Conservation (phyloP, 2,113 vertebrate species). For the Hemiscyllium ocellatum region DNA sequence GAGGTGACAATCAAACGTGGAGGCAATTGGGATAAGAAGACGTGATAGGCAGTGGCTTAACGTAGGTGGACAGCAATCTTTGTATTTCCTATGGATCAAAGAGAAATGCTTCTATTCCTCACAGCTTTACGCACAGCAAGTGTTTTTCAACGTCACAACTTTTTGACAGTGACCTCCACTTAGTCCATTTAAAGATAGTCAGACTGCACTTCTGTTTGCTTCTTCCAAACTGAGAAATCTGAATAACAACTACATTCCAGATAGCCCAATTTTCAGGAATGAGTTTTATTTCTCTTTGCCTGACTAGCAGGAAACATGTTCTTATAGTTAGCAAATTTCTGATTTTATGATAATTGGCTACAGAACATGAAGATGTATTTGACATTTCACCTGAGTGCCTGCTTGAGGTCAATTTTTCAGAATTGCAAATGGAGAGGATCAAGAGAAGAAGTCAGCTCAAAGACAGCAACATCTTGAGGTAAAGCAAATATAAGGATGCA, state of each 20-base stretch:
- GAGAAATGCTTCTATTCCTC: neutral
- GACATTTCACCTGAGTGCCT: neutral
- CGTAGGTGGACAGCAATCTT: too few relatives aligned
- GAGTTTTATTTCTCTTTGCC: neutral
- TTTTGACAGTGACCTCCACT: neutral
- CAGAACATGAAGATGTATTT: neutral
- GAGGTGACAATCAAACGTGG: neutral
- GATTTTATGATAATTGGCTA: neutral
- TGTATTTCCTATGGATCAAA: too few relatives aligned
- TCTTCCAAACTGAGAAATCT: neutral
- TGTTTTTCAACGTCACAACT: neutral
- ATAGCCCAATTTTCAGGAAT: neutral
- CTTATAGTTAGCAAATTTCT: neutral
- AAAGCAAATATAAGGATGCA: neutral
- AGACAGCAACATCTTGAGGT: neutral
- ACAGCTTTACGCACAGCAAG: neutral
- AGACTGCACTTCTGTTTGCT: neutral
- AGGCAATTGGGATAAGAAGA: neutral
- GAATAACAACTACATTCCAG: neutral
- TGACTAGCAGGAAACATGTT: neutral
- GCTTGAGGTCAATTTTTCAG: too few relatives aligned
- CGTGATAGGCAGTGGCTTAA: neutral
- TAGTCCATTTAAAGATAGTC: neutral
- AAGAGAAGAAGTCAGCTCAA: neutral
- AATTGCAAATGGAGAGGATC: neutral